Evolutionary conservation across 2,888 invertebrate genomes (phyloP).

Genomic region (Ganaspis brasiliensis): DNA sequence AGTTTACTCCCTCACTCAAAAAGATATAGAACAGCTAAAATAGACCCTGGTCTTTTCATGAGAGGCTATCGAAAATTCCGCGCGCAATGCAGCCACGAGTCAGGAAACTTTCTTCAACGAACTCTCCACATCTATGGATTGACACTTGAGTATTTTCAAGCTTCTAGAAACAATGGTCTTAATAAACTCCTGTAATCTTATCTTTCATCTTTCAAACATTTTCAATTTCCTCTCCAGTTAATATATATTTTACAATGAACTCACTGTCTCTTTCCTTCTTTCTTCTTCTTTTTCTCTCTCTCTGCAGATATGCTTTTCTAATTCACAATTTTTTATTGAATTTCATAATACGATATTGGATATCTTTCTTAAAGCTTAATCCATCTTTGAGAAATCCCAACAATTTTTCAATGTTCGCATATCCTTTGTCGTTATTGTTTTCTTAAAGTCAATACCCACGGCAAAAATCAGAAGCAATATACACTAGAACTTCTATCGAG

Average conservation of each 20-base stretch:
- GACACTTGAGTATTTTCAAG: constrained; percentile 31
- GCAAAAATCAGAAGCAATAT: no score
- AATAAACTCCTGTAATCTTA: background rate
- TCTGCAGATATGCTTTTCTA: no score
- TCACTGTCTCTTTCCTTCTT: background rate
- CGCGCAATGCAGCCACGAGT: constrained; percentile 54
- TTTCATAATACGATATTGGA: no score
- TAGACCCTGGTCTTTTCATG: constrained; percentile 60
- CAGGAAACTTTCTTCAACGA: constrained; percentile 50
- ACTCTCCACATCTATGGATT: constrained; percentile 10
- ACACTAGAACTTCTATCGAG: no score
- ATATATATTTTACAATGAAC: background rate
- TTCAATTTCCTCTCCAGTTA: background rate
- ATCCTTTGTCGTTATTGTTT: no score
- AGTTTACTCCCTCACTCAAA: constrained; percentile 56
- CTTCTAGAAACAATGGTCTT: constrained; percentile 2
- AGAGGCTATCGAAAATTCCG: constrained; percentile 59
- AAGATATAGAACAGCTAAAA: constrained; percentile 65
- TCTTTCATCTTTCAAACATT: background rate
- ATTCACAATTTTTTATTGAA: no score
- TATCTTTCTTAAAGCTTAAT: no score
- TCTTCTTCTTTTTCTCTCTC: background rate
- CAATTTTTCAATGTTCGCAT: no score
- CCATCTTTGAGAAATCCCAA: no score
- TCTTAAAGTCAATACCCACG: no score